These are phyloP conservation scores for Eilema sororculum DNA, from an alignment of 2,888 invertebrate species.

Conservation along the genomic window DNA sequence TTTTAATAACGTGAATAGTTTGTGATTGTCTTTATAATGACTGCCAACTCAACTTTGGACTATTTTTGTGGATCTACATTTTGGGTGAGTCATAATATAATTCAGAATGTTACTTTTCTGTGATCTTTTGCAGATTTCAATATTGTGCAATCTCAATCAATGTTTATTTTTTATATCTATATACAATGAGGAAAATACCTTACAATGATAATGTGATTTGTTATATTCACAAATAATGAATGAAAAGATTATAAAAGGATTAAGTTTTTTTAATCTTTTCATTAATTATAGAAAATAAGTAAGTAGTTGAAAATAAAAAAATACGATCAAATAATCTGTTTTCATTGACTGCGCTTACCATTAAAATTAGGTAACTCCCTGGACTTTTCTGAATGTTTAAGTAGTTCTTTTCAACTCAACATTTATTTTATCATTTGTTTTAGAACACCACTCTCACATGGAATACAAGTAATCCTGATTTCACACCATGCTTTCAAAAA, in stretches of 20 bases:
- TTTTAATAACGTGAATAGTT: too few species aligned
- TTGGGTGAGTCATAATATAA: conserved; percentile 5
- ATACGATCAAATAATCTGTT: too few species aligned
- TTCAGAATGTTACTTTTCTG: not conserved
- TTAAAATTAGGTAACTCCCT: not conserved
- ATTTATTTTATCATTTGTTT: conserved; percentile 58
- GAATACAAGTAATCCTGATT: conserved; percentile 94
- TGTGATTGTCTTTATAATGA: conserved; percentile 22
- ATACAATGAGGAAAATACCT: too few species aligned
- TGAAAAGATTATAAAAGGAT: too few species aligned
- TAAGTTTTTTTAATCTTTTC: too few species aligned
- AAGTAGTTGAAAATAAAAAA: too few species aligned
- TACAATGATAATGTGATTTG: too few species aligned
- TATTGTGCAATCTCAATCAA: too few species aligned
- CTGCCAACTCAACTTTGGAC: conserved; percentile 68
- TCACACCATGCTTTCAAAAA: conserved; percentile 96
- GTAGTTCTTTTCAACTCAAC: not conserved
- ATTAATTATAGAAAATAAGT: too few species aligned
- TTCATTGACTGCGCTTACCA: too few species aligned
- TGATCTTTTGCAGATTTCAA: not conserved
- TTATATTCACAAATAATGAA: too few species aligned
- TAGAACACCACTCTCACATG: conserved; percentile 93
- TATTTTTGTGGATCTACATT: conserved; percentile 14
- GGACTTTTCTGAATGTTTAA: not conserved
- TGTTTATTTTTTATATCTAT: too few species aligned